Evolutionary conservation across 2,113 vertebrate species (phyloP), one percentile per base, ranked within the genome.

Genomic region (Rafetus swinhoei): DNA sequence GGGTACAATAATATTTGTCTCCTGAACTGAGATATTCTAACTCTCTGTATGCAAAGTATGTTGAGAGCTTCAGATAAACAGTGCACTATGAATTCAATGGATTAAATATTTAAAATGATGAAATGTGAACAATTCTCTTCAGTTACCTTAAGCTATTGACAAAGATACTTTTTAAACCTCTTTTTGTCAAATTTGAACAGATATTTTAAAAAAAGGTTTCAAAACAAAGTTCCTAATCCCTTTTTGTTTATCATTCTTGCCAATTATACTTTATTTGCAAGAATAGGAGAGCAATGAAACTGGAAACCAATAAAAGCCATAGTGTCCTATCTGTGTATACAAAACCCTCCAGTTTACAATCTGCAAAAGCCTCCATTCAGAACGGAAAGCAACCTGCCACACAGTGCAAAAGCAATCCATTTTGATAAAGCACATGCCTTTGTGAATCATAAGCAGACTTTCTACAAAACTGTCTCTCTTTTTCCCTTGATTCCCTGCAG

Each of bases 361-460:
- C 81, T 84, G 93, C 79, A 96, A 96, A 95, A 92, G 65, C 89
- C 86, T 91, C 88, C 85, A 80, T 93, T 89, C 53, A 95, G 21
- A 88, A 94, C 91, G 84, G 89, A 96, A 90, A 84, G 89, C 90
- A 89, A 87, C 90, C 92, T 93, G 57, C 89, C 88, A 92, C 83
- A 90, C 56, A 5, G 84, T 92, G 95, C 60, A 93, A 91, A 88
- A 95, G 92, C 60, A 92, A 95, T 95, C 92, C 94, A 92, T 95
- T 94, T 96, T 91, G 94, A 95, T 96, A 96, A 95, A 96, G 91
- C 82, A 62, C 74, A 74, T 87, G 94, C 84, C 85, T 92, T 96
- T 95, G 92, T 95, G 95, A 97, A 94, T 95, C 93, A 90, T 85
- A 96, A 96, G 96, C 91, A 89, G 92, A 93, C 93, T 97, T 97